Percentiles rank a stretch among this genome's conserved stretches.
These are phyloP conservation scores for Pseudopleuronectes americanus DNA, from an alignment of 2,797 vertebrate species.

Conservation along the genomic window DNA sequence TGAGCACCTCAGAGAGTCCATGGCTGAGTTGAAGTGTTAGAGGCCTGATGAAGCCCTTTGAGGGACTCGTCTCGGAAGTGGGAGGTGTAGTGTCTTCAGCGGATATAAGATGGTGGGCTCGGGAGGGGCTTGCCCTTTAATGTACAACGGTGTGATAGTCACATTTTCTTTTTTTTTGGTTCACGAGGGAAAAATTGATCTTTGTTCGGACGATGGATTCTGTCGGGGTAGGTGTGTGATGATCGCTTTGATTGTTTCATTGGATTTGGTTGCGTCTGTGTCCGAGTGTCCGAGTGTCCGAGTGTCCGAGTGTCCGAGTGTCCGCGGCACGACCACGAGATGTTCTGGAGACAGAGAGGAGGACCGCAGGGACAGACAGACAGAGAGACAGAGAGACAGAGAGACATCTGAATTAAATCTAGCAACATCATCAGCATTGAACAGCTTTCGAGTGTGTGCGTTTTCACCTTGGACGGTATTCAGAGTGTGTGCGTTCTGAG, in stretches of 20 bases:
- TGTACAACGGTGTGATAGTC: constrained; percentile 53
- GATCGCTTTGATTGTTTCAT: constrained; percentile 73
- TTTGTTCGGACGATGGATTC: constrained; percentile 67
- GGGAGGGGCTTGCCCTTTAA: constrained; percentile 44
- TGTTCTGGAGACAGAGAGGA: constrained; percentile 64
- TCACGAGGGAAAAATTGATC: constrained; percentile 67
- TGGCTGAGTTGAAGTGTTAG: constrained; percentile 6
- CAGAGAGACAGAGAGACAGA: too few species aligned
- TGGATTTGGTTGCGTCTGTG: constrained; percentile 75
- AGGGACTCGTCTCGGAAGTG: constrained; percentile 22
- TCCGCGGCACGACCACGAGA: constrained; percentile 70
- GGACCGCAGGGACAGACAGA: not conserved
- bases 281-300: constrained; percentile 67
- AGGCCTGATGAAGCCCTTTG: constrained; percentile 53
- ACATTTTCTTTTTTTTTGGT: constrained; percentile 64
- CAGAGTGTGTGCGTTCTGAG: too few species aligned
- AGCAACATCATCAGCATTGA: too few species aligned
- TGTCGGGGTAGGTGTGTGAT: constrained; percentile 59
- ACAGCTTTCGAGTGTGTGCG: too few species aligned
- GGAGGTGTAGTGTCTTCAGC: constrained; percentile 42
- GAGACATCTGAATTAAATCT: too few species aligned
- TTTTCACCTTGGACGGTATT: too few species aligned
- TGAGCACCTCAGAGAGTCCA: constrained; percentile 49
- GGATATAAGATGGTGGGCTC: constrained; percentile 37
- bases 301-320: constrained; percentile 61